Conservation (phyloP, 2,113 vertebrate genomes). For the Echinops telfairi region DNA sequence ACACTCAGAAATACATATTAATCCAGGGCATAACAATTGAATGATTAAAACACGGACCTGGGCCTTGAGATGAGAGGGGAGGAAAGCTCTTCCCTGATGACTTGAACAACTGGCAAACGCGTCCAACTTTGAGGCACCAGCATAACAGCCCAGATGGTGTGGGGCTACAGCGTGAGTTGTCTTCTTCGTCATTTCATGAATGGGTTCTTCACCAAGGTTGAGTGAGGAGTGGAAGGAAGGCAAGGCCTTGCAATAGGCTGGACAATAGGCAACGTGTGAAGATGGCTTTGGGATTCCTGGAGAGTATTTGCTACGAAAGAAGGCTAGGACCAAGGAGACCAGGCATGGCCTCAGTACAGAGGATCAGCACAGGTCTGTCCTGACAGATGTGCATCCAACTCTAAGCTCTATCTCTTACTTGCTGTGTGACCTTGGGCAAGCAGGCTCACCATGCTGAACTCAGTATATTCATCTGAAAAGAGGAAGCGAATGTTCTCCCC, state of each 20-base stretch:
- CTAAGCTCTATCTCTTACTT: background rate
- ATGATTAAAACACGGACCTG: background rate
- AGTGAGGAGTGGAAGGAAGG: background rate
- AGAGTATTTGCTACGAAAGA: background rate
- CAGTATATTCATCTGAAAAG: background rate
- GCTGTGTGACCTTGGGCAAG: slow-evolving; percentile 16
- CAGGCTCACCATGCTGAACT: slow-evolving; percentile 1
- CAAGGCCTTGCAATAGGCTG: background rate
- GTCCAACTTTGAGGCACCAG: background rate
- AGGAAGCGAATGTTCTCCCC: background rate
- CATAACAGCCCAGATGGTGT: too few species aligned
- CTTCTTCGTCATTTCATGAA: background rate
- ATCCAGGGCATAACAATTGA: background rate
- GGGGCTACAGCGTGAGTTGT: background rate
- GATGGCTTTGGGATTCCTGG: background rate
- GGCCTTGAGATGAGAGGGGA: background rate
- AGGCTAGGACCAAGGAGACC: slow-evolving; percentile 15
- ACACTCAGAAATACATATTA: slow-evolving; percentile 7
- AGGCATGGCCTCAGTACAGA: background rate
- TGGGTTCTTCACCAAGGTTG: background rate
- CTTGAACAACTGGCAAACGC: background rate
- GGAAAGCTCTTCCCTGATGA: background rate
- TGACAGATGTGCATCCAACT: background rate
- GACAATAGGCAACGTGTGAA: slow-evolving; percentile 15
- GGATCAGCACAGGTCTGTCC: background rate